phyloP scores from a whole-genome alignment of 2,797 vertebrate species.

The Pseudopleuronectes americanus region DNA sequence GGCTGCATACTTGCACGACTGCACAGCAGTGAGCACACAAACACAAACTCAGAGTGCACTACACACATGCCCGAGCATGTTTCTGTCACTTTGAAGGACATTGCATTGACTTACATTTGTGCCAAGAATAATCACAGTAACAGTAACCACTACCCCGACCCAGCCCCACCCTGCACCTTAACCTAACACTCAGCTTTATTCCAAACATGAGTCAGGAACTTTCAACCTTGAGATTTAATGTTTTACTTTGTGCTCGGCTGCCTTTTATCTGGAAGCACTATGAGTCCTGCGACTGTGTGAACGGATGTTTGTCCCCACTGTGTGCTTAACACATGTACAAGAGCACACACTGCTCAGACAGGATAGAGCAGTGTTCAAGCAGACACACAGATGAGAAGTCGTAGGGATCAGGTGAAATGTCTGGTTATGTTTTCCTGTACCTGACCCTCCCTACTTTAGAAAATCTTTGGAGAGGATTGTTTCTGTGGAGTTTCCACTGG shows the following conservation, averaged over 20 bases:
- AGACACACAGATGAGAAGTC: slow-evolving; percentile 18
- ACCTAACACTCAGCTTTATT: slow-evolving; percentile 5
- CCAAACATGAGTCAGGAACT: slow-evolving; percentile 15
- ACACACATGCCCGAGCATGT: slow-evolving; percentile 39
- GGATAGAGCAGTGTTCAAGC: slow-evolving; percentile 14
- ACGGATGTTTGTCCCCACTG: background rate
- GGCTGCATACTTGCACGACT: no score
- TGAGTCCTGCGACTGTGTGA: background rate
- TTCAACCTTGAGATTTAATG: slow-evolving; percentile 1
- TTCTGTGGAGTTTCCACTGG: slow-evolving; percentile 5
- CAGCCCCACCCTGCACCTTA: slow-evolving; percentile 2
- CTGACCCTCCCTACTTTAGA: background rate
- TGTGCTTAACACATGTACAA: slow-evolving; percentile 5
- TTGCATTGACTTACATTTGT: slow-evolving; percentile 34
- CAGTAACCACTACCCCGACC: slow-evolving; percentile 14
- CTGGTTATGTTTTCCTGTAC: slow-evolving; percentile 13
- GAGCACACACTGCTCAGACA: slow-evolving; percentile 8
- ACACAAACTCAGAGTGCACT: no score
- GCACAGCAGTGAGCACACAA: no score
- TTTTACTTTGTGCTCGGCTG: background rate
- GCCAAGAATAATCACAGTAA: slow-evolving; percentile 27
- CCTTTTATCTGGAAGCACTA: background rate
- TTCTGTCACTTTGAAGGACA: slow-evolving; percentile 55
- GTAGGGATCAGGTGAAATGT: slow-evolving; percentile 21
- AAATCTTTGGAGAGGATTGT: background rate